Evolutionary conservation across 2,888 invertebrate genomes (phyloP), one percentile per base, ranked within the genome.

Genomic region (Melipona beecheii): DNA sequence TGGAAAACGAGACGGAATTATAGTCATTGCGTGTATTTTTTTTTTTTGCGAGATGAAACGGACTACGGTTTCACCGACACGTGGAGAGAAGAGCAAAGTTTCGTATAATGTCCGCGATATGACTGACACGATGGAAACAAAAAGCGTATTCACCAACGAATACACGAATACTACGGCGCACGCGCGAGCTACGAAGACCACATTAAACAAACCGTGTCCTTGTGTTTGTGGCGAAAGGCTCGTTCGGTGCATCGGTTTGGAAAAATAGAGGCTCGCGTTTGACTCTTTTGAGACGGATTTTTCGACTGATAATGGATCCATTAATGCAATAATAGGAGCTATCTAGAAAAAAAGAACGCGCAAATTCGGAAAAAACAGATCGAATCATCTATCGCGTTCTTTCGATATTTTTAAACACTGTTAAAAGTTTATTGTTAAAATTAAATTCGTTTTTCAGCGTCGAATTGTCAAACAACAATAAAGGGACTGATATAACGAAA

Each of bases 141-240:
- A 84, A 82, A 74, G 56, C 78, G 78, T 36, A 52, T 62, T 68
- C 84, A 11, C 1, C 56, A 2, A 56, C n/a, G 54, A 62, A 60
- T 54, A 24, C 31, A 27, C 56, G 77, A 54, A 64, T 64, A 43
- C 43, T 9, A 43, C 9, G 43, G 36, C 36, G 27, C 9, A 43
- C 43, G n/a, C 54, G 74, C 58, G 21, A 43, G 52, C 36, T 49
- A 43, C 19, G 58, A 17, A 56, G 75, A 52, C 72, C 36, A n/a
- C 69, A 80, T 64, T 81, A 85, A 86, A 86, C 80, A 82, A 85
- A 85, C 78, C 70, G 69, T 43, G n/a, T 62, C 58, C 31, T 54
- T 56, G 13, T n/a, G 80, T 82, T 86, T 73, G 58, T 27, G n/a
- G 21, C 49, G 72, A 64, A 83, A 78, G 69, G 54, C 65, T 52